Evolutionary conservation across 2,888 invertebrate genomes (phyloP).

Genomic region (Apoda limacodes): DNA sequence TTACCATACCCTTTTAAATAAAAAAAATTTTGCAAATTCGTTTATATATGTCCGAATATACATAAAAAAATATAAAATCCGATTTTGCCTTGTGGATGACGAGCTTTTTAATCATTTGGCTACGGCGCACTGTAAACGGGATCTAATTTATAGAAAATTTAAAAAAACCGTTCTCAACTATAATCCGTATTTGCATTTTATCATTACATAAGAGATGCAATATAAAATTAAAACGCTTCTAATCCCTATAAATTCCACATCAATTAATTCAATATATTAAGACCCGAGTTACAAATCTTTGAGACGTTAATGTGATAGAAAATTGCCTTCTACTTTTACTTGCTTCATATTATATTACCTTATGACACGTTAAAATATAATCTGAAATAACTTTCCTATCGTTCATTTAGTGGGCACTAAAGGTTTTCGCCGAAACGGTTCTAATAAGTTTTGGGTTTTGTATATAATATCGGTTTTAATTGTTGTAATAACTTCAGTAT

Average conservation of each 20-base stretch:
- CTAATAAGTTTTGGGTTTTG: slow-evolving; percentile 39
- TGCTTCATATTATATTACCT: slow-evolving; percentile 38
- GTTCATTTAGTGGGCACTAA: slow-evolving; percentile 42
- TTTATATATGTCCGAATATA: no score
- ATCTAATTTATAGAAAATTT: no score
- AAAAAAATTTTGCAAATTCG: no score
- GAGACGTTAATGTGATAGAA: slow-evolving; percentile 45
- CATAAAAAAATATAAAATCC: no score
- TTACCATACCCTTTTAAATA: no score
- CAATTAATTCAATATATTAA: slow-evolving; percentile 38
- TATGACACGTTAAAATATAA: slow-evolving; percentile 43
- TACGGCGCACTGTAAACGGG: no score
- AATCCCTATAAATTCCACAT: slow-evolving; percentile 40
- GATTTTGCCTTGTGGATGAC: no score
- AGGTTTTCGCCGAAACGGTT: slow-evolving; percentile 39
- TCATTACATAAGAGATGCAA: no score
- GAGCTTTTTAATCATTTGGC: no score
- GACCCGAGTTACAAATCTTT: slow-evolving; percentile 33
- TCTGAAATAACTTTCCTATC: slow-evolving; percentile 40
- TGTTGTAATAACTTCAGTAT: no score
- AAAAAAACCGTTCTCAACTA: no score
- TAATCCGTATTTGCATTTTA: no score
- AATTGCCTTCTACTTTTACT: slow-evolving; percentile 34
- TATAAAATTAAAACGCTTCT: slow-evolving; percentile 31
- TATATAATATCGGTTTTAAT: slow-evolving; percentile 30